Evolutionary conservation across 2,113 vertebrate species (phyloP).

Genomic region (Lasiurus borealis): DNA sequence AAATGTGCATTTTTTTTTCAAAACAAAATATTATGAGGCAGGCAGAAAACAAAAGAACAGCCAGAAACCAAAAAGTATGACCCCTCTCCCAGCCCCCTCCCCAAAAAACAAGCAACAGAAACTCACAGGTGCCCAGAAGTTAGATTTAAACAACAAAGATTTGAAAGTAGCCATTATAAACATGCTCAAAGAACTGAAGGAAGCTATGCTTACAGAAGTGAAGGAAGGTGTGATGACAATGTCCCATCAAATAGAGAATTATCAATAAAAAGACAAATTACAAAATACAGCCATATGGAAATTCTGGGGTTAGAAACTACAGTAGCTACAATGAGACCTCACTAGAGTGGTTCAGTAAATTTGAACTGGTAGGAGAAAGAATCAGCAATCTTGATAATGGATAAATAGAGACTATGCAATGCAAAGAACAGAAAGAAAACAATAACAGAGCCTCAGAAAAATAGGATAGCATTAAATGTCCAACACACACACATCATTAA

Average conservation of each 20-base stretch:
- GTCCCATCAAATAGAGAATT: background rate
- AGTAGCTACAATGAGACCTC: background rate
- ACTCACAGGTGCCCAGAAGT: background rate
- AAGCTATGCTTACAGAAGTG: background rate
- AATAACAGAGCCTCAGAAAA: background rate
- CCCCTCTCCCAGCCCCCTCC: too few species aligned
- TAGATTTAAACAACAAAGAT: background rate
- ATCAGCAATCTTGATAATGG: background rate
- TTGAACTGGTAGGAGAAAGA: background rate
- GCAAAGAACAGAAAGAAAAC: background rate
- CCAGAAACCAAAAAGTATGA: background rate
- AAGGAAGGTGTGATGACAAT: background rate
- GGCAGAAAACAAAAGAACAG: background rate
- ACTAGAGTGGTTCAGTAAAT: background rate
- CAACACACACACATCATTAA: background rate
- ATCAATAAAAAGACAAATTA: background rate
- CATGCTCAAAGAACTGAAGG: constrained; percentile 11
- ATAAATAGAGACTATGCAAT: background rate
- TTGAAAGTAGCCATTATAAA: background rate
- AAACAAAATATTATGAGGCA: background rate
- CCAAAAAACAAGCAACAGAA: background rate
- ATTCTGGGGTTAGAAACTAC: background rate
- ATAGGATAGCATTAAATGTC: background rate
- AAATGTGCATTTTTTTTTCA: background rate
- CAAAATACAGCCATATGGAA: background rate